Conservation (phyloP, 2,797 vertebrate genomes). For the Carapus acus region DNA sequence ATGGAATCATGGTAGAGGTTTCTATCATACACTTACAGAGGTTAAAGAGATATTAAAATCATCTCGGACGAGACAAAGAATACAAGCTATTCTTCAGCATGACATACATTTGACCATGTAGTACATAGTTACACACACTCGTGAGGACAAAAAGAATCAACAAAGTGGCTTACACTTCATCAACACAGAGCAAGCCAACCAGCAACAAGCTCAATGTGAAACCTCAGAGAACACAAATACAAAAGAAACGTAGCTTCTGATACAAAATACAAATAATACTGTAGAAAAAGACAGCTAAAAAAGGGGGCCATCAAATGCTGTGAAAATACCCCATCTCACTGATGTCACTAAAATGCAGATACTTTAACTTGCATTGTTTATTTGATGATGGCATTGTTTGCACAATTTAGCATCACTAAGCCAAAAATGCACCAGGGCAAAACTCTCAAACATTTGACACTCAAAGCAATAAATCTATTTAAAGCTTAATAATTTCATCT, state of each 20-base stretch:
- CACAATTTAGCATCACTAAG: conserved; percentile 33
- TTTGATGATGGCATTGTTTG: conserved; percentile 22
- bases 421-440: conserved; percentile 41
- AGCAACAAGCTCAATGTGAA: conserved; percentile 80
- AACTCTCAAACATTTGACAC: not conserved
- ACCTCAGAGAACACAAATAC: conserved; percentile 38
- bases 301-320: conserved; percentile 26
- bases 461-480: too few species aligned
- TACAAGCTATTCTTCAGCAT: conserved; percentile 13
- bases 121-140: too few species aligned
- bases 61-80: conserved; percentile 21
- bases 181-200: conserved; percentile 80
- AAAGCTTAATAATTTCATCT: too few species aligned
- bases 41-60: conserved; percentile 19
- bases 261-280: conserved; percentile 61
- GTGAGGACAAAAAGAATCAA: conserved; percentile 40
- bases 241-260: conserved; percentile 45
- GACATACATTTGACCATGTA: too few species aligned
- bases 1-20: conserved; percentile 26
- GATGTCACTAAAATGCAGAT: conserved; percentile 42
- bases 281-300: conserved; percentile 39
- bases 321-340: conserved; percentile 34
- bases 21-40: conserved; percentile 10
- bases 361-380: conserved; percentile 30
- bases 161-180: conserved; percentile 50